Evolutionary conservation across 2,797 vertebrate genomes (phyloP), one percentile per base, ranked within the genome.

Genomic region (Chaetophractus vellerosus): DNA sequence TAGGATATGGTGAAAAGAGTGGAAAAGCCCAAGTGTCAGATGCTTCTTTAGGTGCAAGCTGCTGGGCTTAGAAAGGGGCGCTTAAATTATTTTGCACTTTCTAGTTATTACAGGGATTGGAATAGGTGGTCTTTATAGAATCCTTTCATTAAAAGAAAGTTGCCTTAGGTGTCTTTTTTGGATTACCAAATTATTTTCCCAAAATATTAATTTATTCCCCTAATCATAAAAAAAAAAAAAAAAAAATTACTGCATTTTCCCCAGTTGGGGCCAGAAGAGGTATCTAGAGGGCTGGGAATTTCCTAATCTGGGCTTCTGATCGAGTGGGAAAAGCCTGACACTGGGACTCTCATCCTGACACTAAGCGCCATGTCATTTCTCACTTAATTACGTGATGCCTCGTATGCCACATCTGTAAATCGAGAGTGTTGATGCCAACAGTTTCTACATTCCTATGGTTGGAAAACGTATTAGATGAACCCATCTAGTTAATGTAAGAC

Each of bases 381-480:
- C 57, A 63, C 36, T 75, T 81, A 78, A 69, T 87, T 76, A 61
- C 16, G n/a, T 50, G 24, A 14, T 72, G 75, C 61, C 78, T 96
- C 41, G 18, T 86, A 78, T 69, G 80, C 79, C 71, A 86, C 41
- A 79, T 79, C 59, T 91, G 28, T 86, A 89, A 96, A 93, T 83
- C 68, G 52, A 80, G 52, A 72, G 36, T 80, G 75, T 91, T n/a
- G 26, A 33, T 74, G 85, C 86, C 90, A 97, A 96, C 0, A 2
- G 83, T 90, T 95, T 96, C 85, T 94, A 45, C 66, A 28, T 4
- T 84, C 76, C 33, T 66, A 45, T 23, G 36, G 23, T 80, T 95
- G 63, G 31, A 83, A 96, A 95, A 72, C 63, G 79, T 96, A 66
- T 93, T 83, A 69, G 23, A 31, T 80, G 83, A 90, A 80, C 36